phyloP scores from a whole-genome alignment of 2,888 invertebrate genomes.

The Nesidiocoris tenuis region DNA sequence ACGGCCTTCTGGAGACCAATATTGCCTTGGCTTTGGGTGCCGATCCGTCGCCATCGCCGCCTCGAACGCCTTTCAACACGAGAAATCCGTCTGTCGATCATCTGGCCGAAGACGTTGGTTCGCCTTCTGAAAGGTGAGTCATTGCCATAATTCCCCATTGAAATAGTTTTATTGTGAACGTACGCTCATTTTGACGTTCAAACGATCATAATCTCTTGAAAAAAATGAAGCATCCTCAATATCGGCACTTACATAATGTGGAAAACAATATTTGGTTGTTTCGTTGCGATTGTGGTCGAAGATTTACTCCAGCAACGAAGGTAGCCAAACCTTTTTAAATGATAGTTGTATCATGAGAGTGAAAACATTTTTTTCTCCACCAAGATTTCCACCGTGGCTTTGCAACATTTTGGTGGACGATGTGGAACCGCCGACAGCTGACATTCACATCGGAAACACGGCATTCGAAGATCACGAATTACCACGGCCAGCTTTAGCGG shows the following conservation, averaged over 20 bases:
- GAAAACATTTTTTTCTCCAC: neutral
- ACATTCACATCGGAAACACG: neutral
- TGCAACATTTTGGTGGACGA: constrained; percentile 32
- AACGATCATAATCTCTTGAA: no score
- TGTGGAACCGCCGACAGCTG: constrained; percentile 16
- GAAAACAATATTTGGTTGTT: no score
- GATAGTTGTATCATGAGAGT: no score
- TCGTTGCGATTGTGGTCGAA: no score
- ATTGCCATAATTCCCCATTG: neutral
- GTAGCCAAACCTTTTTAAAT: no score
- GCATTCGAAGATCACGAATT: neutral
- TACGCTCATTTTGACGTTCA: no score
- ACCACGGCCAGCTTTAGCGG: neutral
- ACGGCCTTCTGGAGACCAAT: neutral
- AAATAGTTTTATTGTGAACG: neutral
- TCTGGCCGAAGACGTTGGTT: neutral
- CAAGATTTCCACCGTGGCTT: constrained; percentile 40
- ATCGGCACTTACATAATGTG: no score
- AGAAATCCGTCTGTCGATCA: constrained; percentile 23
- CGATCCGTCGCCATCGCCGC: neutral
- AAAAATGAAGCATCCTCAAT: no score
- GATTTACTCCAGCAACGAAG: no score
- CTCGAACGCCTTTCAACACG: constrained; percentile 9
- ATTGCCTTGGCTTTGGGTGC: constrained; percentile 7
- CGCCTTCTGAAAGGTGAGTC: constrained; percentile 5